Conservation (phyloP, 2,888 invertebrate genomes). For the Callosobruchus maculatus region DNA sequence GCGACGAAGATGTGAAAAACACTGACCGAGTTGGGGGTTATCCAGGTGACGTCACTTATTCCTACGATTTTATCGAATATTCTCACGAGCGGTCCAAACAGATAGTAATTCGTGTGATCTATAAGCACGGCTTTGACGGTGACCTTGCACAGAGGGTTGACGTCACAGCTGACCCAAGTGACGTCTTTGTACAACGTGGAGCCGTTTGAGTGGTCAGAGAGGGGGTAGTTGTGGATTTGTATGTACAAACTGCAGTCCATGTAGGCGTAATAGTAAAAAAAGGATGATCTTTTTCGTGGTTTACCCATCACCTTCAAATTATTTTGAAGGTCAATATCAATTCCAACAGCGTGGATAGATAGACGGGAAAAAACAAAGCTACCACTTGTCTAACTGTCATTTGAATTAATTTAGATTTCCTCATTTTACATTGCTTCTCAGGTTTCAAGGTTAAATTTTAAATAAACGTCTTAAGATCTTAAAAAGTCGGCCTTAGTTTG, state of each 20-base stretch:
- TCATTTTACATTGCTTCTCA: too few relatives aligned
- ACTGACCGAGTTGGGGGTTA: slow-evolving; percentile 84
- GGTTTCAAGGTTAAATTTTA: too few relatives aligned
- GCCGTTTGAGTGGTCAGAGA: slow-evolving; percentile 48
- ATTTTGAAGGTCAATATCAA: too few relatives aligned
- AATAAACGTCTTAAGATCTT: too few relatives aligned
- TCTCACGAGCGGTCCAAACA: slow-evolving; percentile 76
- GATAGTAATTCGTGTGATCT: slow-evolving; percentile 80
- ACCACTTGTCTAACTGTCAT: too few relatives aligned
- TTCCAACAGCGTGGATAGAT: too few relatives aligned
- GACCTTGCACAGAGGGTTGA: slow-evolving; percentile 74
- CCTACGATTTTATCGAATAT: slow-evolving; percentile 62
- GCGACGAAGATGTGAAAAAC: slow-evolving; percentile 76
- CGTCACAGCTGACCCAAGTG: slow-evolving; percentile 63
- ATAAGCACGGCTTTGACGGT: slow-evolving; percentile 80
- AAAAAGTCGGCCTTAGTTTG: too few relatives aligned
- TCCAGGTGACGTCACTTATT: slow-evolving; percentile 48
- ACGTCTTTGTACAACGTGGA: slow-evolving; percentile 52
- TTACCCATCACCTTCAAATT: too few relatives aligned
- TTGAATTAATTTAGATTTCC: too few relatives aligned
- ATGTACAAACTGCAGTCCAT: slow-evolving; percentile 73
- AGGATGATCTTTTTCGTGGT: too few relatives aligned
- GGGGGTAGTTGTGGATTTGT: slow-evolving; percentile 66
- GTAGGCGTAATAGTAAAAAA: slow-evolving; percentile 61
- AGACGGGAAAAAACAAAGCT: too few relatives aligned